Evolutionary conservation across 2,888 invertebrate species (phyloP), one percentile per base, ranked within the genome.

Genomic region (Leptinotarsa rubiginosa): DNA sequence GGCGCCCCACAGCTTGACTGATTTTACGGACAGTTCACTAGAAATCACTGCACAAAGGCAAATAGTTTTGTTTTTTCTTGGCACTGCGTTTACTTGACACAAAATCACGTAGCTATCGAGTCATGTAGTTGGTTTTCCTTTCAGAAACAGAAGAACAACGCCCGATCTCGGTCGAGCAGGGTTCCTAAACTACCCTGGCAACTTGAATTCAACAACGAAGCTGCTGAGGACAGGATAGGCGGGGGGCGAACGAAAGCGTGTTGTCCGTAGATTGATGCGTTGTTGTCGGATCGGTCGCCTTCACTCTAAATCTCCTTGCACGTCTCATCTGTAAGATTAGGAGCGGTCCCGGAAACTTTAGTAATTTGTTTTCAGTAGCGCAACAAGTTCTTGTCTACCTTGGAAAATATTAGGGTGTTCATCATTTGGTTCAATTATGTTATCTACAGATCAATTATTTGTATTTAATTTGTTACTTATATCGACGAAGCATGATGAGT

Each of bases 1-100:
- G 91, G 96, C 94, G 91, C 96, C 96, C 96, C 96, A 96, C 96
- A 96, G 96, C 93, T 96, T 96, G 96, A 93, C 93, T 93, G 95
- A 93, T 93, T 82, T 80, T 75, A 68, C 73, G 78, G 80, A 82
- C 82, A 75, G 75, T 81, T 80, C 81, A 81, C 81, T 88, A 90
- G 86, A 90, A 90, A 89, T 72, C 84, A 84, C 84, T 84, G 83
- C 85, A 79, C 81, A 73, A 82, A 79, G 80, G 79, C 79, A 81
- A 79, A 77, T 68, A 74, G 75, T 75, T 75, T 69, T 69, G 41
- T 69, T 41, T 49, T 49, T 68, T 59, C 66, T 73, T 76, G 76
- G 76, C 76, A 74, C 73, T 71, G 65, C 69, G 72, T 76, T 74
- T 66, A 71, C 56, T 71, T 73, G 65, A 72, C 74, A 72, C 67